phyloP scores from a whole-genome alignment of 2,113 vertebrate species.

The Nerophis ophidion region DNA sequence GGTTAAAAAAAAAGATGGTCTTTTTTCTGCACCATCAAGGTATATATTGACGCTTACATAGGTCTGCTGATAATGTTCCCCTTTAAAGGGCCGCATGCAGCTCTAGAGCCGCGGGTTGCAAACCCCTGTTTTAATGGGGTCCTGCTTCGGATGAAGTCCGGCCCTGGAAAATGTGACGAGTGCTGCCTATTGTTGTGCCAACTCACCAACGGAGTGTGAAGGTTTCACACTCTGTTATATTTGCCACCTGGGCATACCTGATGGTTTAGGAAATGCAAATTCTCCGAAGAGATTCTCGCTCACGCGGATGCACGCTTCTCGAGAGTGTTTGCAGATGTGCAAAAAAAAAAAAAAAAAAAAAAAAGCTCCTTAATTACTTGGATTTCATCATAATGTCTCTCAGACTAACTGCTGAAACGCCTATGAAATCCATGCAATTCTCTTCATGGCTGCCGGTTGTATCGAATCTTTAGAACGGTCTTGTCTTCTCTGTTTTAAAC shows the following conservation, averaged over 20 bases:
- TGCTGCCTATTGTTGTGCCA: conserved; percentile 12
- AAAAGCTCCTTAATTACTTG: conserved; percentile 32
- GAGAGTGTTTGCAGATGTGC: conserved; percentile 54
- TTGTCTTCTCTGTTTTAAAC: not conserved
- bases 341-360: conserved; percentile 10
- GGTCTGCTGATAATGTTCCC: too few species aligned
- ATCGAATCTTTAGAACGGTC: not conserved
- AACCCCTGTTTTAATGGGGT: not conserved
- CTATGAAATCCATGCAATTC: conserved; percentile 16
- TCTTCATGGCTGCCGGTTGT: conserved; percentile 11
- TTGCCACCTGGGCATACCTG: conserved; percentile 24
- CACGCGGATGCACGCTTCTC: conserved; percentile 16
- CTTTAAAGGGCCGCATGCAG: too few species aligned
- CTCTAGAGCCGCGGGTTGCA: too few species aligned
- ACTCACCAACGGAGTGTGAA: conserved; percentile 24
- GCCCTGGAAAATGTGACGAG: conserved; percentile 50
- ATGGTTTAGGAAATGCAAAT: conserved; percentile 25
- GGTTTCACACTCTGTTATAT: conserved; percentile 15
- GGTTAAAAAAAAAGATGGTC: too few species aligned
- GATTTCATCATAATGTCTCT: conserved; percentile 32
- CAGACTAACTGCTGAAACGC: conserved; percentile 19
- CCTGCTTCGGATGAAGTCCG: conserved; percentile 32
- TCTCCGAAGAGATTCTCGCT: conserved; percentile 39
- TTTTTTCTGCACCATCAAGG: too few species aligned
- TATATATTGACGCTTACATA: too few species aligned